Base-by-base conservation (phyloP, 2,797 vertebrate genomes). In the Knipowitschia caucasica region DNA sequence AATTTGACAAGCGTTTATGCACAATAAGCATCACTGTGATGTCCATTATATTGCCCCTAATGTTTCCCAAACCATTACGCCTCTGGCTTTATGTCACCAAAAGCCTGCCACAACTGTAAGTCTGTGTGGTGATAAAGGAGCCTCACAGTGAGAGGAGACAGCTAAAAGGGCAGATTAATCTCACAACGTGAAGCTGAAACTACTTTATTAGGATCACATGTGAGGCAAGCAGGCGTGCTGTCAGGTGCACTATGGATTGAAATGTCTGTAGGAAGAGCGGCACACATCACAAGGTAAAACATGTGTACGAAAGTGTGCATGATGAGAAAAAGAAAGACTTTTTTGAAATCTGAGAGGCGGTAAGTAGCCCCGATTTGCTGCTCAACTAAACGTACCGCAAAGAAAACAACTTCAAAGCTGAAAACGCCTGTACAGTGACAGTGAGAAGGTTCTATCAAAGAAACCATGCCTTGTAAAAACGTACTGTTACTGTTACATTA, bases 151-250 rank as follows among this genome's bases (percentile, higher is more conserved):
- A 74, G 58, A 69, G 66, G 57, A 80, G 80, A 81, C 74, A 59
- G 81, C 67, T 55, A 36, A 75, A 59, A 70, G 77, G 52, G 43
- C 74, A 56, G 62, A 78, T 77, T 67, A 74, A 81, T 71, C 71
- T 69, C 75, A 53, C 42, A 57, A 77, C 74, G 75, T 53, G 42
- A 49, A 63, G 69, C 62, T 64, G 52, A 58, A 69, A 53, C 0
- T n/a, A 11, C 56, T 88, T 82, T 84, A 83, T 85, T 82, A 56
- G 56, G 69, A 74, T 85, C 78, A 76, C 45, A 59, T 82, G 76
- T 82, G 67, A 78, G 71, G 76, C 69, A 53, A 71, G 50, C 50
- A 50, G 69, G 47, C 47, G 21, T 26, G 62, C 69, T 83, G 84
- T 84, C 73, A 71, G 51, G 20, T 49, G 64, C 18, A 34, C 62